These are phyloP conservation scores for Cryptotis parvus DNA, from an alignment of 2,113 vertebrate species.

Conservation along the genomic window DNA sequence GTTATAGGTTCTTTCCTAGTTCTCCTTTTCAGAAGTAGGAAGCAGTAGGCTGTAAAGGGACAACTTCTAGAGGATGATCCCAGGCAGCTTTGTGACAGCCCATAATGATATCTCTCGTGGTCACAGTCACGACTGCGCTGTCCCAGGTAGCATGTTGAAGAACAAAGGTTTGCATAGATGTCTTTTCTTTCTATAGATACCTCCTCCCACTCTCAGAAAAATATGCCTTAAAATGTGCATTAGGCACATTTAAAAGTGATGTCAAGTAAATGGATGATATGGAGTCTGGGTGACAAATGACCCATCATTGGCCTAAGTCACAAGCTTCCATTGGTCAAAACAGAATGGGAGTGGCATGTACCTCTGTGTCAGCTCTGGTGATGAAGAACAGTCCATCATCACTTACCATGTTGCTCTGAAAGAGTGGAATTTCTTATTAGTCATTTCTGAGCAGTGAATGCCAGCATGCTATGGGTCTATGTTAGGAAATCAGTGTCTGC, in stretches of 20 bases:
- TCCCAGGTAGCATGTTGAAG: background rate
- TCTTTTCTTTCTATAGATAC: background rate
- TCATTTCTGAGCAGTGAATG: background rate
- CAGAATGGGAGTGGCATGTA: background rate
- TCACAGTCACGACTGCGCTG: background rate
- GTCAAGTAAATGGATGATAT: background rate
- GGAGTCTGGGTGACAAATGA: constrained; percentile 12
- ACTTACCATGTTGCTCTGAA: background rate
- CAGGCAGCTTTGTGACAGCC: background rate
- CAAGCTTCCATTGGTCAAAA: background rate
- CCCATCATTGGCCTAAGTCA: background rate
- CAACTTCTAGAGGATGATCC: background rate
- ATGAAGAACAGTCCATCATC: background rate
- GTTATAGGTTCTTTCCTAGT: constrained; percentile 1
- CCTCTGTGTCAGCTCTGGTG: background rate
- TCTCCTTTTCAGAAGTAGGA: constrained; percentile 40
- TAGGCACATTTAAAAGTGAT: background rate
- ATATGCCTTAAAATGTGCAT: background rate
- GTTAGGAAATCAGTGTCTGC: background rate
- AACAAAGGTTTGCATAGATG: background rate
- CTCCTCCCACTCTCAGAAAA: background rate
- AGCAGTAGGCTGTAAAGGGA: background rate
- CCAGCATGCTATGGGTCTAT: background rate
- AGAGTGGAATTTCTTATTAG: background rate
- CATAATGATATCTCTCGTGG: background rate